phyloP scores from a whole-genome alignment of 2,113 vertebrate genomes.

The Girardinichthys multiradiatus region DNA sequence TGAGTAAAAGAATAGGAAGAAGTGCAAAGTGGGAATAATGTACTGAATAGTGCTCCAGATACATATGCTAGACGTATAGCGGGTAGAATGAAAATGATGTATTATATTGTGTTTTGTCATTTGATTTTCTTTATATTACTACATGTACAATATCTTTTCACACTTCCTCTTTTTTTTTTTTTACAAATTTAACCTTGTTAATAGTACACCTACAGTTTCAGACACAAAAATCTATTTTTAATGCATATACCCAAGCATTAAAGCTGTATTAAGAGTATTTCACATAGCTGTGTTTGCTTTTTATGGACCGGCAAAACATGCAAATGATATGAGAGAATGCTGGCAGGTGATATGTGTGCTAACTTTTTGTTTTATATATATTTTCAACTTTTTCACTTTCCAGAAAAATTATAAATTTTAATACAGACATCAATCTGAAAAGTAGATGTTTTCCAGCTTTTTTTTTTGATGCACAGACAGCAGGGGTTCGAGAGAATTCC shows the following conservation, averaged over 20 bases:
- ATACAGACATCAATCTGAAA: neutral
- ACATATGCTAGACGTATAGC: too few species aligned
- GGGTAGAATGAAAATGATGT: too few species aligned
- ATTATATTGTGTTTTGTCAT: too few species aligned
- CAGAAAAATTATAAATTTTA: neutral
- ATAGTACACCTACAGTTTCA: neutral
- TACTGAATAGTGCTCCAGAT: too few species aligned
- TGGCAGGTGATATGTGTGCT: neutral
- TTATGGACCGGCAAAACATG: neutral
- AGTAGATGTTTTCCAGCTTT: neutral
- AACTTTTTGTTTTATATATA: neutral
- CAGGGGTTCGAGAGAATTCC: conserved; percentile 3
- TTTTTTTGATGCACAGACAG: too few species aligned
- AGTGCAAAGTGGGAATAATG: too few species aligned
- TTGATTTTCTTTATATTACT: too few species aligned
- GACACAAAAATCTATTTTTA: neutral
- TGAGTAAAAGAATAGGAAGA: neutral
- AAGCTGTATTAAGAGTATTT: conserved; percentile 2
- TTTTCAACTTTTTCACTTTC: neutral
- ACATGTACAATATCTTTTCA: too few species aligned
- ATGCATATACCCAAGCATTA: neutral
- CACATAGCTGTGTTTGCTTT: neutral
- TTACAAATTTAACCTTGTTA: neutral
- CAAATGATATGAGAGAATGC: neutral
- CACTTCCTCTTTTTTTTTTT: neutral